Conservation (phyloP, 2,888 invertebrate species). For the Galeopsomyia nigrocyanea region DNA sequence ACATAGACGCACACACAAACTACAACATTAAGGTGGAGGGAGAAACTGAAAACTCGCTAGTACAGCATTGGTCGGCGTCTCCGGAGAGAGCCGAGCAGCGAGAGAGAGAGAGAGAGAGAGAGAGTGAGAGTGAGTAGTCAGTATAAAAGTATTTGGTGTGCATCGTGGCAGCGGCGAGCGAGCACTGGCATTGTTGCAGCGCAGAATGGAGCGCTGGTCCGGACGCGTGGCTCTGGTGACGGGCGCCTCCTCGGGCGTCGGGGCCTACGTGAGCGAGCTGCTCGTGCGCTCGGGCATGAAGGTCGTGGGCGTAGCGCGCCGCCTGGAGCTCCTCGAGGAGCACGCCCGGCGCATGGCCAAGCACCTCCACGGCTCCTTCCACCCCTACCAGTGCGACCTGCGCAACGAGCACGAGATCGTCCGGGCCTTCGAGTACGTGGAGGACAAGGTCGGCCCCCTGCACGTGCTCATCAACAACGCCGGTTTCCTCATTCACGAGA, state of each 20-base stretch:
- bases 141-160: too few relatives aligned
- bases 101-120: too few relatives aligned
- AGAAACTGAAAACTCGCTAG: too few relatives aligned
- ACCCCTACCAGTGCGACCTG: conserved; percentile 71
- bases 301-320: conserved; percentile 66
- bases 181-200: too few relatives aligned
- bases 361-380: conserved; percentile 57
- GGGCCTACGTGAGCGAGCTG: conserved; percentile 62
- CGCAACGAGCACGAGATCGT: conserved; percentile 71
- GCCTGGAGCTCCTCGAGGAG: conserved; percentile 66
- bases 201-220: conserved; percentile 66
- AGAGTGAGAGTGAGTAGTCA: too few relatives aligned
- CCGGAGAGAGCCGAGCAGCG: too few relatives aligned
- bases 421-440: conserved; percentile 71
- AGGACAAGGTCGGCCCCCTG: conserved; percentile 71
- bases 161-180: too few relatives aligned
- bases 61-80: too few relatives aligned
- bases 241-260: conserved; percentile 70
- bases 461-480: conserved; percentile 76
- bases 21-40: too few relatives aligned
- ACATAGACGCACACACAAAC: too few relatives aligned
- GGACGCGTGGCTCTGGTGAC: conserved; percentile 69
- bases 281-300: conserved; percentile 68
- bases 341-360: conserved; percentile 54
- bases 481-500: conserved; percentile 66